phyloP scores from a whole-genome alignment of 2,888 invertebrate species.

The Drosophila limbata region DNA sequence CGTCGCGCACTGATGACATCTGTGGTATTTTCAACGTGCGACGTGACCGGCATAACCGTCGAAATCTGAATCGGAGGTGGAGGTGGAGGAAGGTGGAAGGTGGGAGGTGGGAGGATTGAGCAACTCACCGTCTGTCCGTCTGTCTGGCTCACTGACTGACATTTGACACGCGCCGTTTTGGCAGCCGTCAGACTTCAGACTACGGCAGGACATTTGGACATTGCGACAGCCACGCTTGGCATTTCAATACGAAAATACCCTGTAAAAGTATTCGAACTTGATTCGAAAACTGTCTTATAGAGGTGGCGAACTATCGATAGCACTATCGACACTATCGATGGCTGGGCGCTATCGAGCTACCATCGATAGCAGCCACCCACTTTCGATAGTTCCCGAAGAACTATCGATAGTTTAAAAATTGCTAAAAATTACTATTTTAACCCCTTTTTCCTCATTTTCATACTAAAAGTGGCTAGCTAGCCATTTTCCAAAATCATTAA shows the following conservation, averaged over 20 bases:
- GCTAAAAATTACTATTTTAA: no score
- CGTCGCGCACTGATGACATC: conserved; percentile 81
- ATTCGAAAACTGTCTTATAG: no score
- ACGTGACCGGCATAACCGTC: conserved; percentile 79
- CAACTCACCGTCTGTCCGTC: conserved; percentile 22
- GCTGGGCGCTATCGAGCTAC: no score
- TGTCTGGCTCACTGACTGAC: conserved; percentile 74
- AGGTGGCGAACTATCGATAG: no score
- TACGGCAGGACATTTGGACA: conserved; percentile 48
- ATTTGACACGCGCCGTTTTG: conserved; percentile 78
- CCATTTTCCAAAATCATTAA: no score
- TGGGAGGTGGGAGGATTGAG: neutral
- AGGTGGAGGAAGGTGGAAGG: neutral
- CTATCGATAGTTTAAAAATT: no score
- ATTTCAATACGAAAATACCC: conserved; percentile 44
- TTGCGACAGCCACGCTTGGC: conserved; percentile 40
- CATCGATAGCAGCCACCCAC: no score
- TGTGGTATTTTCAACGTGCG: conserved; percentile 82
- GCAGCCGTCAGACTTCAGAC: conserved; percentile 56
- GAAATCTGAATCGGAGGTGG: neutral
- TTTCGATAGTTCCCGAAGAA: no score
- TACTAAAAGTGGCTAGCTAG: no score
- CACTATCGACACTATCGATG: no score
- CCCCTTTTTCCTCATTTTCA: no score
- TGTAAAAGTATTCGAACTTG: conserved; percentile 1